Base-by-base conservation (phyloP, 2,113 vertebrate species). In the Semicossyphus pulcher region DNA sequence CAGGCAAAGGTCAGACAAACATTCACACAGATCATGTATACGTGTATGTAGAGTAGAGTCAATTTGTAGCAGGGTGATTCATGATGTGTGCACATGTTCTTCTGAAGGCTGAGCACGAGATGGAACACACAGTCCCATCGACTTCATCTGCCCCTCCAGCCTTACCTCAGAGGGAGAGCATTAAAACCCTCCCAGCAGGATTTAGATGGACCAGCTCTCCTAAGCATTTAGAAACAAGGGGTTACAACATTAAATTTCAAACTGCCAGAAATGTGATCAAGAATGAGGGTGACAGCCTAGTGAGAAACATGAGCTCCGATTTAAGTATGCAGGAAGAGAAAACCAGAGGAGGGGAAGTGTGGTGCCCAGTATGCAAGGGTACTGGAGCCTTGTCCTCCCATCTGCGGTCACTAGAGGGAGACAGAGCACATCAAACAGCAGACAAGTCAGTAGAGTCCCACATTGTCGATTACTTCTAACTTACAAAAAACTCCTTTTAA, bases 1-100 rank as follows among this genome's bases (percentile, higher is more conserved):
- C 78, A 84, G 77, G 68, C 69, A 56, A 66, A 75, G 86, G 81
- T 90, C 45, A 62, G 51, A 44, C 37, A 53, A 37, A 18, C n/a
- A 70, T 53, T 23, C 25, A 62, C 0, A 39, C 26, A 64, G n/a
- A 54, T 29, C 5, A 29, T 4, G 16, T 8, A n/a, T n/a, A 29
- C 4, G 16, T 8, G 9, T n/a, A 8, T n/a, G 41, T 0, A 21
- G 18, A 37, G 1, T 34, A 48, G 56, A 20, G 44, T n/a, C 9
- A 66, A 26, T 10, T 7, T 36, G 9, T 18, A 12, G 49, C 5
- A 4, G 11, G 2, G 1, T 63, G 48, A 57, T n/a, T 47, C 1
- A 23, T 48, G 10, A 14, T 56, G 5, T 54, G 18, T 56, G 16
- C 5, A 72, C 34, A 7, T 76, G 29, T 54, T 41, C 42, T 63